These are phyloP conservation scores for Meteorus cinctellus DNA, from an alignment of 2,888 invertebrate species.

Conservation along the genomic window DNA sequence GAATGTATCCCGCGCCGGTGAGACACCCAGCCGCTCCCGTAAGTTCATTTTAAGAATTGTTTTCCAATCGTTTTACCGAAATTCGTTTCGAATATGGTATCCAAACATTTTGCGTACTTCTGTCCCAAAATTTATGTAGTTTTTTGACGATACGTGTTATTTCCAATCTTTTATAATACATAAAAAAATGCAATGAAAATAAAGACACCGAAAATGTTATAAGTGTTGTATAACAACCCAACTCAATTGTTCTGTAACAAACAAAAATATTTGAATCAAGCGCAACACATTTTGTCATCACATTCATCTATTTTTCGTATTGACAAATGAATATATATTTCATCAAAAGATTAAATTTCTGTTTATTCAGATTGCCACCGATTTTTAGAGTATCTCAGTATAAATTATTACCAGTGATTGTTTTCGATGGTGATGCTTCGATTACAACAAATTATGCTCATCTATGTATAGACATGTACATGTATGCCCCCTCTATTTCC, in stretches of 20 bases:
- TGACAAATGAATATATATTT: no score
- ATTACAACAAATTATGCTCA: conserved; percentile 1
- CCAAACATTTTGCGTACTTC: neutral
- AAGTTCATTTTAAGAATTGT: conserved; percentile 71
- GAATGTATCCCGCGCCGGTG: conserved; percentile 85
- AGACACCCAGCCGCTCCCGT: conserved; percentile 86
- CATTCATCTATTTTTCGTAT: no score
- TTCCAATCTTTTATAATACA: neutral
- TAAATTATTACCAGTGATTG: neutral
- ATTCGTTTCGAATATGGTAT: no score
- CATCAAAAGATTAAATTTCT: no score
- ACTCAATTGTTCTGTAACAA: no score
- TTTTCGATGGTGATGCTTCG: neutral
- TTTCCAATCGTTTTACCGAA: no score
- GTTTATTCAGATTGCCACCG: no score
- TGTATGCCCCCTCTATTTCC: conserved; percentile 36
- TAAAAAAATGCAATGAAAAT: neutral
- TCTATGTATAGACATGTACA: neutral
- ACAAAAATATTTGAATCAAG: no score
- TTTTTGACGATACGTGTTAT: conserved; percentile 8
- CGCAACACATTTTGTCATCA: no score
- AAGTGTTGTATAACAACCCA: no score
- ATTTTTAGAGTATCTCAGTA: no score
- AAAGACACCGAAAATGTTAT: no score
- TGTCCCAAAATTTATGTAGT: conserved; percentile 43